Evolutionary conservation across 2,113 vertebrate species (phyloP), one percentile per base, ranked within the genome.

Genomic region (Sander vitreus): DNA sequence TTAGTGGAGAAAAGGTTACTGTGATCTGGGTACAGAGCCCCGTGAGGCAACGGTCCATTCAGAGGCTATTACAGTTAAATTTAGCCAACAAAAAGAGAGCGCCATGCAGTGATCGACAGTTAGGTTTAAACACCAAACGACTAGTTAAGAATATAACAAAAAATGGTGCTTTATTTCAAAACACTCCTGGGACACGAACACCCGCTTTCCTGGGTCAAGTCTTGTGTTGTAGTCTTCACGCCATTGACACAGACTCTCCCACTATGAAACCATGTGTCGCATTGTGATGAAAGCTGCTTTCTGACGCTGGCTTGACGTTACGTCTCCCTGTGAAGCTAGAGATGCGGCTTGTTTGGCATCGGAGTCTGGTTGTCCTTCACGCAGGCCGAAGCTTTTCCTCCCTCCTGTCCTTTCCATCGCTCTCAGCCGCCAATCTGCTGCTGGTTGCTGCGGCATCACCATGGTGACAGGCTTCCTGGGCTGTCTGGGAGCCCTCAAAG

Each of bases 381-480:
- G 0, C 96, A 97, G 85, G 94, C 95, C 2, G 95, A 96, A 83
- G n/a, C n/a, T 96, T 97, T 74, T 96, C 96, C 33, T 96, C 95
- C 65, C 95, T 97, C 15, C 96, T 96, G 54, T 96, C 96, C 65
- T 96, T 97, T 66, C 96, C 96, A 1, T 96, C 96, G 0, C 93
- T 97, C 83, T 96, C 95, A 0, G 96, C 95, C 0, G 96, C 96
- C 77, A 96, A 96, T 75, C 94, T 97, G 76, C 93, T 97, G 84
- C 94, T 97, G 57, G 94, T 96, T 0, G 95, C 96, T 0, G 96
- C 1, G 95, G 96, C 0, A 95, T 97, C 8, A 96, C 96, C 73
- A 97, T 97, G 96, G 93, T 96, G 11, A 96, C 96, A 0, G 96
- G 96, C 19, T 97, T 97, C 85, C 92, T 97, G n/a, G 96, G 96